Conservation (phyloP, 2,113 vertebrate genomes). For the Daphoenositta chrysoptera region DNA sequence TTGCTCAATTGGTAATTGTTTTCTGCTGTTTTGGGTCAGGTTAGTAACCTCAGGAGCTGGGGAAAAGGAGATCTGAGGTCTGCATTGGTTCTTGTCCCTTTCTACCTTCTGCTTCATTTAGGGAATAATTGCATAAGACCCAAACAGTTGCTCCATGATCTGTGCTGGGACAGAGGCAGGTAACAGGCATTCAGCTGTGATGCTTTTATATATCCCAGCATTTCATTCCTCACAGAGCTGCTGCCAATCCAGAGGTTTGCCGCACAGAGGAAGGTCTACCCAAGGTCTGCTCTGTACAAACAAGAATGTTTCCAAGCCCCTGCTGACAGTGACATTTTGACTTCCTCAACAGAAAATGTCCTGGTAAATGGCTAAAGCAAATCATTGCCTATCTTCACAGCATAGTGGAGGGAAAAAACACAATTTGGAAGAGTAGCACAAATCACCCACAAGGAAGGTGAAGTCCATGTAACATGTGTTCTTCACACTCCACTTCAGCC, state of each 20-base stretch:
- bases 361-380: background rate
- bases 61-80: background rate
- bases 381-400: background rate
- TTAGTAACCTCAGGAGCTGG: conserved; percentile 5
- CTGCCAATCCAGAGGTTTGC: background rate
- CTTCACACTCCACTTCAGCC: background rate
- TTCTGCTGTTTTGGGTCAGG: conserved; percentile 46
- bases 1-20: conserved; percentile 36
- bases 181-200: background rate
- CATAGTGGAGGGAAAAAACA: background rate
- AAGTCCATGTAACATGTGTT: background rate
- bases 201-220: background rate
- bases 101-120: background rate
- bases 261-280: background rate
- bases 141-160: fast-evolving
- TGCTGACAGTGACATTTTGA: background rate
- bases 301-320: background rate
- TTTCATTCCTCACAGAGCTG: background rate
- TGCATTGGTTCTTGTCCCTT: background rate
- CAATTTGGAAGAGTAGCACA: background rate
- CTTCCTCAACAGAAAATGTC: background rate
- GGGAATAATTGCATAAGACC: background rate
- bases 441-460: background rate
- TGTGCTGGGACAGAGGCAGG: background rate
- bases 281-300: background rate